Conservation (phyloP, 2,113 vertebrate species). For the Isichthys henryi region DNA sequence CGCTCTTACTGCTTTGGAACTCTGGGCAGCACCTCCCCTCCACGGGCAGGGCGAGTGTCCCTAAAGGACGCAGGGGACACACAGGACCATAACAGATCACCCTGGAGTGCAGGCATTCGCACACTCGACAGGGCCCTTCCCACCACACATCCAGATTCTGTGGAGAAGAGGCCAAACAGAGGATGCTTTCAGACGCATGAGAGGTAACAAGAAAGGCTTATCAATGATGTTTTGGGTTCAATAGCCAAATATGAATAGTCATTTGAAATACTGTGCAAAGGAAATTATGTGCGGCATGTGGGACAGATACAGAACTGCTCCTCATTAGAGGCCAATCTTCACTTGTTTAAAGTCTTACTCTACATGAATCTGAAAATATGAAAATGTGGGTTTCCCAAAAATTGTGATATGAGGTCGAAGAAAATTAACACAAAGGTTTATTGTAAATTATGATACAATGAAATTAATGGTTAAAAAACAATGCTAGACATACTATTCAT, state of each 20-base stretch:
- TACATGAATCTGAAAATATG: neutral
- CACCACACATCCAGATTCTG: constrained; percentile 67
- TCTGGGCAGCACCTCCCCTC: constrained; percentile 68
- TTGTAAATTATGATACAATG: neutral
- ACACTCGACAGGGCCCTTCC: constrained; percentile 66
- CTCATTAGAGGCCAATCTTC: neutral
- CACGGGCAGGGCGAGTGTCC: constrained; percentile 48
- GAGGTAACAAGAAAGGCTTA: neutral
- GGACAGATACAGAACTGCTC: neutral
- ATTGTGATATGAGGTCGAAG: neutral
- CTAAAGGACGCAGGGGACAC: constrained; percentile 68
- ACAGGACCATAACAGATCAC: constrained; percentile 74
- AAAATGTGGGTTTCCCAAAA: neutral
- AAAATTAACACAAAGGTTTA: neutral
- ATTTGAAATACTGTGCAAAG: neutral
- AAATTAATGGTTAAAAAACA: neutral
- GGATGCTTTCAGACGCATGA: neutral
- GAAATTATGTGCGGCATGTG: neutral
- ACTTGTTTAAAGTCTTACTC: neutral
- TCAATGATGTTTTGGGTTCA: neutral
- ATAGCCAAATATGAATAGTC: neutral
- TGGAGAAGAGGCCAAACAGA: neutral
- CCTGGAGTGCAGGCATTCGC: constrained; percentile 61
- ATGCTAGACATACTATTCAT: neutral
- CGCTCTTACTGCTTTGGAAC: constrained; percentile 69